Percentiles rank a stretch among this genome's conserved stretches.
Conservation (phyloP, 2,888 invertebrate species). For the Saturnia pavonia region DNA sequence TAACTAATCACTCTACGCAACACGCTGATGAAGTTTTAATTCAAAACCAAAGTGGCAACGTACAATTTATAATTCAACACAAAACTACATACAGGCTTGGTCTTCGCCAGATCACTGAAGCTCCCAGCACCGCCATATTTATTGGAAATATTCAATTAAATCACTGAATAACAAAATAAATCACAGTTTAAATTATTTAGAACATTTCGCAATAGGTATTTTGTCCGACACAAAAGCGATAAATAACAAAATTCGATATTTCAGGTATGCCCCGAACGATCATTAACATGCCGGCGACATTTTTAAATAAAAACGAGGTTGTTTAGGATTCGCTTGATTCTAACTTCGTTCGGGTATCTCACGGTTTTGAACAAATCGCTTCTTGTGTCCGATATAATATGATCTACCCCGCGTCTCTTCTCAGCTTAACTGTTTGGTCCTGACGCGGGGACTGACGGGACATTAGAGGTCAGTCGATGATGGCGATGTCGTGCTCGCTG, state of each 20-base stretch:
- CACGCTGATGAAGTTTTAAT: not conserved
- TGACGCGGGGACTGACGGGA: conserved; percentile 27
- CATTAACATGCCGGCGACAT: conserved; percentile 72
- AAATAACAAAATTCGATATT: conserved; percentile 68
- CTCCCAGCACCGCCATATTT: conserved; percentile 25
- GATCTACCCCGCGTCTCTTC: conserved; percentile 44
- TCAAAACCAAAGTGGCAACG: not conserved
- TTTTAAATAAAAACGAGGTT: conserved; percentile 53
- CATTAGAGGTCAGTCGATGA: conserved; percentile 38
- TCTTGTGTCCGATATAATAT: conserved; percentile 36
- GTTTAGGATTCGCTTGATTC: conserved; percentile 56
- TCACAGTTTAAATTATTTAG: conserved; percentile 54
- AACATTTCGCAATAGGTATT: conserved; percentile 49
- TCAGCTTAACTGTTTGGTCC: conserved; percentile 28
- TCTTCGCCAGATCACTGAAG: conserved; percentile 29
- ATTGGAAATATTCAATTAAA: conserved; percentile 32
- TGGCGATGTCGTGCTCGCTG: conserved; percentile 23
- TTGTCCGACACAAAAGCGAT: conserved; percentile 63
- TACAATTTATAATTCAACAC: not conserved
- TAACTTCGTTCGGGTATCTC: conserved; percentile 56
- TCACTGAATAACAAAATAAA: conserved; percentile 40
- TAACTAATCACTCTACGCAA: not conserved
- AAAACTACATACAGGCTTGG: not conserved
- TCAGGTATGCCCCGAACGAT: conserved; percentile 60
- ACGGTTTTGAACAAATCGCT: conserved; percentile 53